Evolutionary conservation across 1,140 invertebrate genomes (phyloP).

Genomic region (Amyelois transitella): DNA sequence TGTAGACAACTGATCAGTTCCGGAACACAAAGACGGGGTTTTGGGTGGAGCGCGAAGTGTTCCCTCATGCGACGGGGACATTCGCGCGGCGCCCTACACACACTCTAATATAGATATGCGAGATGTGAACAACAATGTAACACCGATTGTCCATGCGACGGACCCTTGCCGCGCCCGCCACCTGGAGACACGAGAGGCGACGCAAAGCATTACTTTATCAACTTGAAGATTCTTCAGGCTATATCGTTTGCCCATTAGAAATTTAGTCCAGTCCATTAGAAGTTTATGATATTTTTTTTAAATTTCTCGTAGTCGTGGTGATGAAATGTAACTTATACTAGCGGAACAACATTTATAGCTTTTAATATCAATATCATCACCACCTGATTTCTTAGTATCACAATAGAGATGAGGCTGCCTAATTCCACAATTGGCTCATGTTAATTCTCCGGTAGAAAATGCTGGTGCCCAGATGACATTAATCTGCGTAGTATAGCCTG

Average conservation of each 20-base stretch:
- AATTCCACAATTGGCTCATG: background rate
- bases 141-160: constrained; percentile 69
- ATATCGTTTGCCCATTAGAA: background rate
- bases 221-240: background rate
- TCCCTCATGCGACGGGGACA: constrained; percentile 25
- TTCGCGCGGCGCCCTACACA: constrained; percentile 53
- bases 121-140: constrained; percentile 61
- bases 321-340: too few relatives aligned
- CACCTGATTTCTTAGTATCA: too few relatives aligned
- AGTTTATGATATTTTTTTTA: too few relatives aligned
- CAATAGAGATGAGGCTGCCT: too few relatives aligned
- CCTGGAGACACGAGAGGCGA: constrained; percentile 20
- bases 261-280: too few relatives aligned
- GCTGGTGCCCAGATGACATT: background rate
- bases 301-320: too few relatives aligned
- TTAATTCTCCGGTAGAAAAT: background rate
- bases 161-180: constrained; percentile 49
- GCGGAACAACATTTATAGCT: too few relatives aligned
- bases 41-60: constrained; percentile 12
- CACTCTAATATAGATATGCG: constrained; percentile 54
- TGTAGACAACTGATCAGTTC: constrained; percentile 60
- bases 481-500: background rate
- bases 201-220: background rate
- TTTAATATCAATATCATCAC: too few relatives aligned
- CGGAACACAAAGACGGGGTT: constrained; percentile 40